These are phyloP conservation scores for Cremastinae sp. DNA, from an alignment of 2,888 invertebrate species.

Conservation along the genomic window DNA sequence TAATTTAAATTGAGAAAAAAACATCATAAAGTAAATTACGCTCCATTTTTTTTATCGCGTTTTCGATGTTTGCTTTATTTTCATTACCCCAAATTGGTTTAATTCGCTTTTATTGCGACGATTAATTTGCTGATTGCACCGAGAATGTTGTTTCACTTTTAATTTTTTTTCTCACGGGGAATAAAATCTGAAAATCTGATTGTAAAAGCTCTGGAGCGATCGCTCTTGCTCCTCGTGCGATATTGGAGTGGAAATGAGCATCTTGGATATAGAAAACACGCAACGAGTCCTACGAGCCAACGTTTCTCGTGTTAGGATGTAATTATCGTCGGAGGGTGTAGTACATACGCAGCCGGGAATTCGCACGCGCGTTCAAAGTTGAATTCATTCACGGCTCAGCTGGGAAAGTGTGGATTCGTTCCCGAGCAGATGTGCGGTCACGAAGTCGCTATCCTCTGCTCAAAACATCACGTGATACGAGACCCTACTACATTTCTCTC, in stretches of 20 bases:
- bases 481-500: no score
- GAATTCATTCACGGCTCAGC: conserved; percentile 35
- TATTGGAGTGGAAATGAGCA: background rate
- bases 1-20: no score
- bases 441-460: conserved; percentile 32
- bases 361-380: conserved; percentile 24
- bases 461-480: no score
- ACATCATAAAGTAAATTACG: no score
- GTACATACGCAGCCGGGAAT: conserved; percentile 17
- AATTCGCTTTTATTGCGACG: no score
- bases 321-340: conserved; percentile 26
- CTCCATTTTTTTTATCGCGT: no score
- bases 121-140: no score
- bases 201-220: conserved; percentile 11
- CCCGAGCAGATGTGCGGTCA: conserved; percentile 44
- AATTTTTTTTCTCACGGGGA: conserved; percentile 2
- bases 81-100: no score
- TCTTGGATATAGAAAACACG: background rate
- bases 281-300: background rate
- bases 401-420: conserved; percentile 26
- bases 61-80: no score
- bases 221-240: background rate
- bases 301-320: conserved; percentile 18
- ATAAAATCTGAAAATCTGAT: background rate
- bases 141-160: conserved; percentile 8